Base-by-base conservation (phyloP, 2,113 vertebrate species). In the Ciconia maguari region DNA sequence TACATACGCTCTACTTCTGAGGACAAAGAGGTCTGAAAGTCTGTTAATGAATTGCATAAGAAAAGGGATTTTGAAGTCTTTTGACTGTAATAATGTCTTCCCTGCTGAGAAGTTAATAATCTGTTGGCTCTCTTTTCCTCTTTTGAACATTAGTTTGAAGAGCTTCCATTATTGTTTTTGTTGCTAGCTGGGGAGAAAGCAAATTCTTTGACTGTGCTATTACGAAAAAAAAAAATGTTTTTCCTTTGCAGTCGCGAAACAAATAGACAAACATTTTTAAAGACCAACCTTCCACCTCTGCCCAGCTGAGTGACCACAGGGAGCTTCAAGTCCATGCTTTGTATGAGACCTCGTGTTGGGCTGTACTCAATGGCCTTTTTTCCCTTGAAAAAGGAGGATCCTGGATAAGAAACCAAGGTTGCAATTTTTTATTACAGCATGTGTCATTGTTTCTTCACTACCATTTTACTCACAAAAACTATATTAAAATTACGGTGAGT, bases 81-180 rank as follows among this genome's bases (percentile, higher is more conserved):
- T 86, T 81, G 54, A 90, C 85, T 95, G 52, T 52, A 96, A 93
- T 91, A 95, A 70, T 7, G 3, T 69, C 71, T 90, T 93, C 64
- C 96, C 92, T 85, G 54, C 87, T 93, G 94, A 89, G 95, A 96
- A 95, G 93, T 96, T 98, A 96, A 96, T 97, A 66, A 96, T 96
- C 84, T 91, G 70, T 83, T 97, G 82, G 51, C 44, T 94, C 68
- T 70, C 64, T 96, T 92, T 87, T 90, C 49, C 77, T 94, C 91
- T 81, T 96, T 80, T 95, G 82, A 96, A 91, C 87, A 84, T 95
- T 72, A 96, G 77, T 95, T 96, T 96, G 86, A 93, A 95, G 65
- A 93, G 72, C 65, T 93, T 94, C 93, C 75, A 91, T 97, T 95
- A 96, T 93, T 93, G 93, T 92, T 96, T 96, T 88, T 95, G 55